These are phyloP conservation scores for Alviniconcha marisindica DNA, from an alignment of 1,140 invertebrate species.

Conservation along the genomic window DNA sequence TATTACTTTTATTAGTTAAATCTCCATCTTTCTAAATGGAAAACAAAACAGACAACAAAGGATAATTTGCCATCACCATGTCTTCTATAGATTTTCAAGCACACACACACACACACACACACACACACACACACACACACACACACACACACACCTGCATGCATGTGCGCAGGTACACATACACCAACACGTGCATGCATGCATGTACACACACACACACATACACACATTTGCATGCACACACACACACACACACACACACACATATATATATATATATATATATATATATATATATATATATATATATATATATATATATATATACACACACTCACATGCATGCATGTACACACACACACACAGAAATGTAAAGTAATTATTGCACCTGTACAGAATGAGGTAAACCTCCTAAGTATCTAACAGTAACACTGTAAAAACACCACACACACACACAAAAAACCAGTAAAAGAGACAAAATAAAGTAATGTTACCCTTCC, in stretches of 20 bases:
- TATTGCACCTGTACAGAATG: too few species aligned
- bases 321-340: neutral
- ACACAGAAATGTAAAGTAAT: too few species aligned
- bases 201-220: neutral
- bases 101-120: neutral
- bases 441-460: too few species aligned
- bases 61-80: too few species aligned
- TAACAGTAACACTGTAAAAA: too few species aligned
- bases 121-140: neutral
- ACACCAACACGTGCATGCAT: neutral
- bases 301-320: neutral
- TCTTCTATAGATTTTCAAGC: too few species aligned
- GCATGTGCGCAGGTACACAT: neutral
- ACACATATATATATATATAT: neutral
- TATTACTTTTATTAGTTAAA: too few species aligned
- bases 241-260: neutral
- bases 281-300: neutral
- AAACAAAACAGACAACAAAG: too few species aligned
- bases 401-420: too few species aligned
- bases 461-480: neutral
- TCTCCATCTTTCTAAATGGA: too few species aligned
- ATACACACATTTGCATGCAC: neutral
- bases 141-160: neutral
- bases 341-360: neutral
- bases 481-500: too few species aligned